These are phyloP conservation scores for Crotalus tigris DNA, from an alignment of 2,113 vertebrate species.

Conservation along the genomic window DNA sequence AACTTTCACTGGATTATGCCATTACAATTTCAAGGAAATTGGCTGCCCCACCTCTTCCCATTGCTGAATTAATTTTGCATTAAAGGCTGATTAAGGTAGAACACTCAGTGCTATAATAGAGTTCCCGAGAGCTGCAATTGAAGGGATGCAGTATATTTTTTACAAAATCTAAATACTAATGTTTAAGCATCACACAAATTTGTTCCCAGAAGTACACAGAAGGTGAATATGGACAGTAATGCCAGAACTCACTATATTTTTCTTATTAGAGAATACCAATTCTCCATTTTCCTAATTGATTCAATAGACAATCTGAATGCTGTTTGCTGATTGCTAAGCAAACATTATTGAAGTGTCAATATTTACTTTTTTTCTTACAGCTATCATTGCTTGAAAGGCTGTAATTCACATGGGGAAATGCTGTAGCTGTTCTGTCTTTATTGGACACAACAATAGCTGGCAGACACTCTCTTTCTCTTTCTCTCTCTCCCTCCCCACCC, in stretches of 20 bases:
- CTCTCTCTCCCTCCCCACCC: background rate
- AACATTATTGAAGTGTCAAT: conserved; percentile 68
- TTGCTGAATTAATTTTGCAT: background rate
- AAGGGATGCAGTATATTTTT: background rate
- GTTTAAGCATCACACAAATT: conserved; percentile 20
- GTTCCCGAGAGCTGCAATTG: background rate
- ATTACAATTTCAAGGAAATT: background rate
- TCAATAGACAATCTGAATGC: conserved; percentile 52
- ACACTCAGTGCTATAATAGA: background rate
- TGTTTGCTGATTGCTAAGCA: conserved; percentile 61
- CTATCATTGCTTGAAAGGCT: conserved; percentile 53
- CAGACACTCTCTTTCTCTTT: conserved; percentile 14
- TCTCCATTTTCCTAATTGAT: conserved; percentile 70
- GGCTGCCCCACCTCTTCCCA: background rate
- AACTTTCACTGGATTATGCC: background rate
- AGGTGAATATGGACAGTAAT: conserved; percentile 28
- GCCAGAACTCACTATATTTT: conserved; percentile 55
- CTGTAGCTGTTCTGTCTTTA: conserved; percentile 47
- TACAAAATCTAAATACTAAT: conserved; percentile 10
- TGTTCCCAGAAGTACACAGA: conserved; percentile 46
- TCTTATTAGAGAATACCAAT: conserved; percentile 59
- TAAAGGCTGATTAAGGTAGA: rapidly evolving
- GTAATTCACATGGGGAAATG: conserved; percentile 52
- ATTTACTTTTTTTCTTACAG: conserved; percentile 68
- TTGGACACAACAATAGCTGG: conserved; percentile 33